Evolutionary conservation across 2,888 invertebrate genomes (phyloP).

Genomic region (Apoderus coryli): DNA sequence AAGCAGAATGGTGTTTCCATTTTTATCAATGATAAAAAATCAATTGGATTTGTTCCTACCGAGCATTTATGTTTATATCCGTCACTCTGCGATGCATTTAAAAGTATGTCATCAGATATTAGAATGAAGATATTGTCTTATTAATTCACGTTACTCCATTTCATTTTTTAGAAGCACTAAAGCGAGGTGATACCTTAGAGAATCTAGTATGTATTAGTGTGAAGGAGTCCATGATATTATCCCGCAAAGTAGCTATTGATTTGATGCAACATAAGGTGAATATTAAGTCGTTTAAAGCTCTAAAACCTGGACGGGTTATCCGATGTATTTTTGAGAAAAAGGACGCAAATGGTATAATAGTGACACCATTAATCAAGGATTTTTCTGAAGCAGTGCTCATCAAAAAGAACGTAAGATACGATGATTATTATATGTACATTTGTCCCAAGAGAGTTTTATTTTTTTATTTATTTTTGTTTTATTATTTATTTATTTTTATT

Average conservation of each 20-base stretch:
- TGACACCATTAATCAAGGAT: conserved; percentile 21
- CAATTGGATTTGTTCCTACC: conserved; percentile 30
- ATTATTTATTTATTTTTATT: no score
- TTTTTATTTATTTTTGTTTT: no score
- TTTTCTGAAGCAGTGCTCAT: conserved; percentile 21
- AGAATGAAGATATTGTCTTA: no score
- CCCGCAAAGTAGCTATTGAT: conserved; percentile 22
- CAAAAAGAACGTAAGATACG: conserved; percentile 18
- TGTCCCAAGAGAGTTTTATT: no score
- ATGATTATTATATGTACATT: no score
- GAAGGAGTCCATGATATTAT: conserved; percentile 19
- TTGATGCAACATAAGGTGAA: no score
- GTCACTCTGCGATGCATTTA: conserved; percentile 26
- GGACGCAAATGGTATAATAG: conserved; percentile 21
- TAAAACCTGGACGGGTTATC: no score
- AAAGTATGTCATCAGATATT: conserved; percentile 22
- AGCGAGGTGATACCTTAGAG: conserved; percentile 21
- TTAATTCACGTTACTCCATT: no score
- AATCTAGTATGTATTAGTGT: conserved; percentile 24
- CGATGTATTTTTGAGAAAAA: no score
- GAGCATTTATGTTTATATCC: conserved; percentile 28
- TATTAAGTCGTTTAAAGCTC: no score
- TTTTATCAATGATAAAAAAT: conserved; percentile 21
- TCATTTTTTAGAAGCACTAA: conserved; percentile 22
- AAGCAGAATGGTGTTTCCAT: conserved; percentile 29